phyloP scores from a whole-genome alignment of 1,140 invertebrate genomes.

The Thrips palmi region DNA sequence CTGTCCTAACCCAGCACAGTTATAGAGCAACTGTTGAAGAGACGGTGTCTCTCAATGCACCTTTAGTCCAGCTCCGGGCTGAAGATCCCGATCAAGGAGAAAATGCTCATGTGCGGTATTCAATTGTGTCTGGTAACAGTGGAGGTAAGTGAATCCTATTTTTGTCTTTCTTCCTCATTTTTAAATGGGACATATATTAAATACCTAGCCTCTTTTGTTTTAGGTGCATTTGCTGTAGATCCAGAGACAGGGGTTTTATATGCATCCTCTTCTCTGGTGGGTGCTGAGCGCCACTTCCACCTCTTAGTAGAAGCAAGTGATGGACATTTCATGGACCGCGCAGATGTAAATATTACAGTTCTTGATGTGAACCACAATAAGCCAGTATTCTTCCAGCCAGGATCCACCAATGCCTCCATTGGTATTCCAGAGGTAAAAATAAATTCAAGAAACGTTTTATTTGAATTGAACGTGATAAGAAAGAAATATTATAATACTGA shows the following conservation, averaged over 20 bases:
- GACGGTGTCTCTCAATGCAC: constrained; percentile 56
- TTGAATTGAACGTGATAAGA: not conserved
- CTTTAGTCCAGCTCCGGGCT: constrained; percentile 57
- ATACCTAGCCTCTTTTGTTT: constrained; percentile 12
- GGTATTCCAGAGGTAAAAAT: constrained; percentile 51
- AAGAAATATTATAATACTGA: constrained; percentile 6
- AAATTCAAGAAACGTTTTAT: not conserved
- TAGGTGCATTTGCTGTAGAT: constrained; percentile 53
- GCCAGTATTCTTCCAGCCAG: constrained; percentile 60
- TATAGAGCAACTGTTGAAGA: constrained; percentile 66
- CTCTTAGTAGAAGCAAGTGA: constrained; percentile 57
- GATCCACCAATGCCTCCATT: constrained; percentile 45
- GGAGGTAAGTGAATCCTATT: constrained; percentile 25
- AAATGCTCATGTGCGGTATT: constrained; percentile 56
- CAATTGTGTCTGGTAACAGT: constrained; percentile 51
- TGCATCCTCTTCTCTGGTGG: constrained; percentile 45
- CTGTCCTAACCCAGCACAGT: constrained; percentile 49
- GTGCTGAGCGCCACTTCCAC: constrained; percentile 38
- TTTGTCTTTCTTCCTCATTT: constrained; percentile 2
- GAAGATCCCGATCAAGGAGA: constrained; percentile 58
- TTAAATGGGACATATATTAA: not conserved
- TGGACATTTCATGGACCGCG: constrained; percentile 42
- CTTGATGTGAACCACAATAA: constrained; percentile 69
- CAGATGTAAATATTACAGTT: constrained; percentile 56
- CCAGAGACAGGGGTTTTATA: constrained; percentile 55